phyloP scores from a whole-genome alignment of 23 tunicate genomes.

The Aplidium turbinatum region DNA sequence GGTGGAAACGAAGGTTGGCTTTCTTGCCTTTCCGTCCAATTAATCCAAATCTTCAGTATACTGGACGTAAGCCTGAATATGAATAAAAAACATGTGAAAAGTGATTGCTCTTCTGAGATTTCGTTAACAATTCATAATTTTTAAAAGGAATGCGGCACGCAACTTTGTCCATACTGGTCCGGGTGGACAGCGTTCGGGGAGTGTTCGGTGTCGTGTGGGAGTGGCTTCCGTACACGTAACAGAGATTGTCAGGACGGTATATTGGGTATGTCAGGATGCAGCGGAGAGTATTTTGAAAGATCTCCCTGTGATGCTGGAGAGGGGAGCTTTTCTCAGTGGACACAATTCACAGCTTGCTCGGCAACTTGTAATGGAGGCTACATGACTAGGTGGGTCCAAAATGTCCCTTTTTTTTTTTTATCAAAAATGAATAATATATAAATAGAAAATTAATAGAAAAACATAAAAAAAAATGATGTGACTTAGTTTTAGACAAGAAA shows the following conservation, averaged over 20 bases:
- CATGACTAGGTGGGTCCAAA: slow-evolving; percentile 56
- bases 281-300: slow-evolving; percentile 40
- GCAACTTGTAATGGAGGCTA: slow-evolving; percentile 84
- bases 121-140: too few species aligned
- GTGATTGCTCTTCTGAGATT: background rate
- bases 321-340: slow-evolving; percentile 70
- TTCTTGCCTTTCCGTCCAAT: too few species aligned
- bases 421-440: too few species aligned
- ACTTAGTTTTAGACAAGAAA: too few species aligned
- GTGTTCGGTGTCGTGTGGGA: slow-evolving; percentile 87
- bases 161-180: slow-evolving; percentile 85
- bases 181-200: slow-evolving; percentile 83
- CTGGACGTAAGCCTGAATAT: background rate
- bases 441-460: too few species aligned
- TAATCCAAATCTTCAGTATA: too few species aligned
- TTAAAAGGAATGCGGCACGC: slow-evolving; percentile 55
- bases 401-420: too few species aligned
- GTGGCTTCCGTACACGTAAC: slow-evolving; percentile 40
- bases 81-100: background rate
- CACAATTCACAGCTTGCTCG: slow-evolving; percentile 58
- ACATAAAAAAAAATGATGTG: too few species aligned
- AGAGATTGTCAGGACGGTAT: slow-evolving; percentile 64
- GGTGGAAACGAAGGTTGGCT: too few species aligned
- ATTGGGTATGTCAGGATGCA: slow-evolving; percentile 60
- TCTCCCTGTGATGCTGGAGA: slow-evolving; percentile 61